phyloP scores from a whole-genome alignment of 2,113 vertebrate genomes.

The Cromileptes altivelis region DNA sequence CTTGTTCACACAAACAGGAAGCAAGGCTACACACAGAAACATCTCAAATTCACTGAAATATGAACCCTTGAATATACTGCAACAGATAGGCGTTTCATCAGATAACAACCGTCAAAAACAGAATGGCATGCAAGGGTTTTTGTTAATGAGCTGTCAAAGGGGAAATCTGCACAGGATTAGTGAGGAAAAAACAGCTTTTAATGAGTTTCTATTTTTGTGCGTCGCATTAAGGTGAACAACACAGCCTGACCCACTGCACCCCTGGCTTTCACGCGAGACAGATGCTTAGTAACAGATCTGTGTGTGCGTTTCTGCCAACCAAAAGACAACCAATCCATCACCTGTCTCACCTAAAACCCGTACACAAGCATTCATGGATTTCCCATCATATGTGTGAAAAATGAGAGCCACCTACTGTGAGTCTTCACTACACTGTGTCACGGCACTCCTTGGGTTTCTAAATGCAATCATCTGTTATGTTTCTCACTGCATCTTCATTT shows the following conservation, averaged over 20 bases:
- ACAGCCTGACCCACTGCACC: slow-evolving; percentile 22
- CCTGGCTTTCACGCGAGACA: slow-evolving; percentile 43
- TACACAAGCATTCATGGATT: background rate
- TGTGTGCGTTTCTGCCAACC: slow-evolving; percentile 11
- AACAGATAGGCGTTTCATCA: slow-evolving; percentile 25
- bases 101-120: slow-evolving; percentile 25
- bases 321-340: slow-evolving; percentile 5
- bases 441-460: background rate
- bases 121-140: slow-evolving; percentile 17
- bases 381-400: background rate
- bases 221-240: slow-evolving; percentile 52
- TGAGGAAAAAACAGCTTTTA: slow-evolving; percentile 46
- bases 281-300: slow-evolving; percentile 49
- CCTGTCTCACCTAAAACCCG: slow-evolving; percentile 24
- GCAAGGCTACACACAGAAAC: no score
- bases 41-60: background rate
- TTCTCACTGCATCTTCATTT: background rate
- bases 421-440: background rate
- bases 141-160: slow-evolving; percentile 51
- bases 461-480: background rate
- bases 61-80: background rate
- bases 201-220: slow-evolving; percentile 69
- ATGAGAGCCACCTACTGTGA: background rate
- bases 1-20: background rate
- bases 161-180: slow-evolving; percentile 63